A percentile compares a stretch with the other conserved stretches of the same genome.
Evolutionary conservation across 1,140 invertebrate genomes (phyloP).

Genomic region (Meloidogyne chitwoodi): DNA sequence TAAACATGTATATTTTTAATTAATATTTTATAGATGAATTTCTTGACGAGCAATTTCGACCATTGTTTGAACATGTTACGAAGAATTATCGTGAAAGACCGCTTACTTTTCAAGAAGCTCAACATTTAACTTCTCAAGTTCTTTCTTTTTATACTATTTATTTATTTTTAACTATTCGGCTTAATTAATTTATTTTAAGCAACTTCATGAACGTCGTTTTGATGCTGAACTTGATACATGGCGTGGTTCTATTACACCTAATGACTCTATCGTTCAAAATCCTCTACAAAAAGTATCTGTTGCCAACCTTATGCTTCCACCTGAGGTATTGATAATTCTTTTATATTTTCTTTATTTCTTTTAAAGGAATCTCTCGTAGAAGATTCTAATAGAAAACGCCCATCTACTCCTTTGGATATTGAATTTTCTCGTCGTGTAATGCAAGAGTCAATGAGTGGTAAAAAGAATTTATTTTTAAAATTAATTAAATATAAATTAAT

Average conservation of each 20-base stretch:
- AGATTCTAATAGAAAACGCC: background rate
- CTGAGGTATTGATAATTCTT: background rate
- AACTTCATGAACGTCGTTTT: background rate
- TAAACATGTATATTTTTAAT: background rate
- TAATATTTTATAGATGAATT: background rate
- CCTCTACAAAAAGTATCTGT: background rate
- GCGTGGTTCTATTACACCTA: background rate
- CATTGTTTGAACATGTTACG: conserved; percentile 9
- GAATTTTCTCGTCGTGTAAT: background rate
- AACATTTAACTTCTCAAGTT: conserved; percentile 1
- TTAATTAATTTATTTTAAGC: background rate
- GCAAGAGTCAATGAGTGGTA: background rate
- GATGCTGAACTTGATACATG: background rate
- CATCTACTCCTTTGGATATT: background rate
- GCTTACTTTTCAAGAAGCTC: conserved; percentile 17
- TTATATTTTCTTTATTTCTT: background rate
- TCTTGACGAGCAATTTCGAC: background rate
- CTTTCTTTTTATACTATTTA: background rate
- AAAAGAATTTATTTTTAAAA: background rate
- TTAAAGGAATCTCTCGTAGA: background rate
- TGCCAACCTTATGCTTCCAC: background rate
- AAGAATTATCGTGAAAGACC: conserved; percentile 13
- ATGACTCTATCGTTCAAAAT: background rate
- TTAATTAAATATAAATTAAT: background rate
- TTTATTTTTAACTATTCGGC: background rate